Evolutionary conservation across 2,797 vertebrate genomes (phyloP).

Genomic region (Catostomus latipinnis): DNA sequence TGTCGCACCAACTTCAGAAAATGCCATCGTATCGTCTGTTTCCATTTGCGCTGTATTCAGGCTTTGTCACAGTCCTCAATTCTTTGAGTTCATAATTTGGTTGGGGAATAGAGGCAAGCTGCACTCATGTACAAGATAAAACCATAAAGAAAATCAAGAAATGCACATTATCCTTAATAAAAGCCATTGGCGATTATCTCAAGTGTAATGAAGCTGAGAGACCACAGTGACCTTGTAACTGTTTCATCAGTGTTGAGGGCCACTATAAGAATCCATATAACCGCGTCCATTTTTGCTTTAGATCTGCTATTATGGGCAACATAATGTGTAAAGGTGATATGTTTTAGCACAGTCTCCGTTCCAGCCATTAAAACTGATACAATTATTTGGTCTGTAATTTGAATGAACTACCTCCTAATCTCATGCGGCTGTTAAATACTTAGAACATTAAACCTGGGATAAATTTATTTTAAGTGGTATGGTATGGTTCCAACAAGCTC

Average conservation of each 20-base stretch:
- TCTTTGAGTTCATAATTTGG: conserved; percentile 9
- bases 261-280: conserved; percentile 18
- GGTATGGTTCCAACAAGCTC: conserved; percentile 21
- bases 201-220: conserved; percentile 20
- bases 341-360: conserved; percentile 29
- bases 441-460: conserved; percentile 42
- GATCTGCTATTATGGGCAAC: conserved; percentile 22
- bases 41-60: not conserved
- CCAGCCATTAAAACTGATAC: conserved; percentile 14
- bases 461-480: conserved; percentile 26
- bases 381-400: conserved; percentile 39
- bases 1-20: not conserved
- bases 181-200: not conserved
- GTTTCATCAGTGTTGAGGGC: conserved; percentile 31
- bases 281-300: conserved; percentile 28
- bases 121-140: not conserved
- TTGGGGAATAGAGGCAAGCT: conserved; percentile 2
- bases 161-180: conserved; percentile 24
- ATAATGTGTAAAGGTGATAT: conserved; percentile 39
- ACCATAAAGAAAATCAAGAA: not conserved
- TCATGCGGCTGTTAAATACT: conserved; percentile 32
- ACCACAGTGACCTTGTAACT: not conserved
- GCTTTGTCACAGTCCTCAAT: not conserved
- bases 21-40: not conserved
- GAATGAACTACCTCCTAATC: conserved; percentile 38